Base-by-base conservation (phyloP, 2,797 vertebrate species). In the Helicolenus hilgendorfi region DNA sequence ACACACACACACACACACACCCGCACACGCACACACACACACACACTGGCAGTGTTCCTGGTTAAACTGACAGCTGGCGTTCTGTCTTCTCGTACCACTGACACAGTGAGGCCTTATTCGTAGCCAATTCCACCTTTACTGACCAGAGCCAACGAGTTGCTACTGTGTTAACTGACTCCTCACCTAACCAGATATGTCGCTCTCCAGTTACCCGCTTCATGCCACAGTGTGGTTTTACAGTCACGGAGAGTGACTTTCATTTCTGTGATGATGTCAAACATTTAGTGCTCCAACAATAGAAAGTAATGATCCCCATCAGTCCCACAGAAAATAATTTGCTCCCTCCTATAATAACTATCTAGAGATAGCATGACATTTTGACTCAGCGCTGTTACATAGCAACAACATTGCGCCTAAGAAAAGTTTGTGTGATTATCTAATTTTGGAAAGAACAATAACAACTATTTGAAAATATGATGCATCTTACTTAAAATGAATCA, bases 61-160 rank as follows among this genome's bases (percentile, higher is more conserved):
- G 80, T 88, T 73, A 79, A 88, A 89, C 85, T 84, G 91, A 94
- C 95, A 97, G 95, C 96, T 96, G 94, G 92, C 68, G 49, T 74
- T 92, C 94, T 85, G 92, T 85, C 84, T 83, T 67, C 81, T 75
- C 62, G 65, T 93, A 87, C 92, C 88, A 78, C 79, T 88, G 89
- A 95, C 89, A 93, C 91, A 92, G 33, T 75, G 87, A 83, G 81
- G 89, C 92, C 82, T 79, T 82, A 72, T 80, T 88, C 41, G 41
- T 62, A 56, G 74, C 85, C 91, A 86, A 72, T 79, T 91, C 79
- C 87, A 96, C 95, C 95, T 95, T 91, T 84, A 82, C 81, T 91
- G 90, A 88, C 93, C 88, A 93, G 84, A 76, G 72, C 68, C 80
- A 81, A 63, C 71, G 84, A 81, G 80, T 91, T 84, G 85, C 87